phyloP scores from a whole-genome alignment of 1,140 invertebrate genomes.

The Magallana angulata region DNA sequence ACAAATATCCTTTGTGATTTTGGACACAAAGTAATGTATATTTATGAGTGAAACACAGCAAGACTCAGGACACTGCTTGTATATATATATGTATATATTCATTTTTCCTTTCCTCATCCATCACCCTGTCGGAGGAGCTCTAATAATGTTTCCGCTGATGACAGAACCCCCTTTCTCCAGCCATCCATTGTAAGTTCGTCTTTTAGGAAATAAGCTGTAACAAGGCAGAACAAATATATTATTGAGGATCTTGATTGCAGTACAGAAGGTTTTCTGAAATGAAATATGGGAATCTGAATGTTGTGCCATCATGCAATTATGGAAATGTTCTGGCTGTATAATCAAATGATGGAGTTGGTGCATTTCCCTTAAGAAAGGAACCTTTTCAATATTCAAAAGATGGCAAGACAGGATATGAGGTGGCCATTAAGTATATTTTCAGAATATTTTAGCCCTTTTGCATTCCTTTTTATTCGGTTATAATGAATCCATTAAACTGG shows the following conservation, averaged over 20 bases:
- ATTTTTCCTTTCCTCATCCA: neutral
- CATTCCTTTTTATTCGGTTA: neutral
- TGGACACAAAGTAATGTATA: too few species aligned
- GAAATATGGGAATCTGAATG: neutral
- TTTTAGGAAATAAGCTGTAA: neutral
- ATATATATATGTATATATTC: neutral
- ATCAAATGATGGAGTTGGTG: neutral
- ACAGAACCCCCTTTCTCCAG: neutral
- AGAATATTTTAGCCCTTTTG: neutral
- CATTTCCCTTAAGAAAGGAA: conserved; percentile 2
- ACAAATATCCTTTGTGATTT: too few species aligned
- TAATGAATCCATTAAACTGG: neutral
- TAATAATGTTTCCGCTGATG: neutral
- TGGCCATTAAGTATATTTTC: conserved; percentile 18
- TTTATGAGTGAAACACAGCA: too few species aligned
- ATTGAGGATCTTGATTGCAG: neutral
- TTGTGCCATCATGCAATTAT: neutral
- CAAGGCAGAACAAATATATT: too few species aligned
- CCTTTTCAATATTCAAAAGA: conserved; percentile 31
- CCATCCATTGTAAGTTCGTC: neutral
- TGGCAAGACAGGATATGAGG: neutral
- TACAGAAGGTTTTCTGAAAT: neutral
- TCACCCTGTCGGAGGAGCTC: neutral
- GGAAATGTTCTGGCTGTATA: conserved; percentile 27
- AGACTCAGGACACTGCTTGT: neutral